These are phyloP conservation scores for Galbula dea DNA, from an alignment of 2,113 vertebrate genomes.

Conservation along the genomic window DNA sequence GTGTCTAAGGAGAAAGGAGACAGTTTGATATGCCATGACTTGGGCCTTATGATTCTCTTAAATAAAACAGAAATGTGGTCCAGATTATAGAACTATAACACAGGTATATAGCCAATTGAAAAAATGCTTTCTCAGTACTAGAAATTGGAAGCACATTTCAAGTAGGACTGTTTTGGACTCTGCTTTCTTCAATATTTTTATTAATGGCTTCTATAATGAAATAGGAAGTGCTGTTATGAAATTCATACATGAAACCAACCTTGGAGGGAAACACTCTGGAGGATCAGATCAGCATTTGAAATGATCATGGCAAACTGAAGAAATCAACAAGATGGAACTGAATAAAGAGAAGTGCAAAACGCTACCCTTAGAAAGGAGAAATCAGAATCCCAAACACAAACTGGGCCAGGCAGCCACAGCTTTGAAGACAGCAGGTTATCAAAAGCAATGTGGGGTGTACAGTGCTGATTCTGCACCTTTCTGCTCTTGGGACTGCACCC, in stretches of 20 bases:
- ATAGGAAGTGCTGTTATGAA: neutral
- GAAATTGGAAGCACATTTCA: neutral
- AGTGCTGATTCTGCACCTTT: neutral
- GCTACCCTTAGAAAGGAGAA: neutral
- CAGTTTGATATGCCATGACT: neutral
- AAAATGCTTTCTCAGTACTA: neutral
- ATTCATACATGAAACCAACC: neutral
- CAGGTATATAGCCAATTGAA: neutral
- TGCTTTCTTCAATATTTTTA: slow-evolving; percentile 3
- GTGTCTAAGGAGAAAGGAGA: neutral
- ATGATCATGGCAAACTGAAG: neutral
- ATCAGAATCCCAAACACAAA: neutral
- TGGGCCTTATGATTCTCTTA: neutral
- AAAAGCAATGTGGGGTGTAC: neutral
- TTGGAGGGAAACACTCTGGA: neutral
- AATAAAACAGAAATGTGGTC: neutral
- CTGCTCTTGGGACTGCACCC: neutral
- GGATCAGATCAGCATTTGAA: neutral
- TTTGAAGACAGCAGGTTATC: neutral
- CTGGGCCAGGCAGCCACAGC: neutral
- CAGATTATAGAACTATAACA: neutral
- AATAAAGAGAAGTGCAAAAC: neutral
- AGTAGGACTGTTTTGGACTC: neutral
- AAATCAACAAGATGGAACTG: neutral
- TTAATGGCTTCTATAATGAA: neutral